Evolutionary conservation across 2,888 invertebrate genomes (phyloP).

Genomic region (Leucozona laternaria): DNA sequence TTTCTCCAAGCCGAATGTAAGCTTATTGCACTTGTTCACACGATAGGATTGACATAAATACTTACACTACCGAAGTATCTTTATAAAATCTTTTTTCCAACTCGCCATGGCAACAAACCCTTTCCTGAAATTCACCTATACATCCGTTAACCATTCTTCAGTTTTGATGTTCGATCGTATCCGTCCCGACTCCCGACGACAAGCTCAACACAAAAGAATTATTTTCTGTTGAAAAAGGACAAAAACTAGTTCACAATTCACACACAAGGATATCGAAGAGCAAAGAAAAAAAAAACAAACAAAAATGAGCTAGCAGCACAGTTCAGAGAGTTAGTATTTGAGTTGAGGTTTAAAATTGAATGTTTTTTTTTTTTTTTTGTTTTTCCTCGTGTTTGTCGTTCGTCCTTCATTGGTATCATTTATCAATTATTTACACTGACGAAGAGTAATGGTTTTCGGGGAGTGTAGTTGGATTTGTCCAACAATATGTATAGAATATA

Average conservation of each 20-base stretch:
- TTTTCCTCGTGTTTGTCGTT: slow-evolving; percentile 39
- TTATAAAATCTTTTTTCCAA: background rate
- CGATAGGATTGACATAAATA: no score
- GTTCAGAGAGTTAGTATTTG: slow-evolving; percentile 15
- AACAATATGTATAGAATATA: slow-evolving; percentile 71
- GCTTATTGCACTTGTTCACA: no score
- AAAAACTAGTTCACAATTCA: slow-evolving; percentile 28
- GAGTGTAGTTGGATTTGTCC: slow-evolving; percentile 63
- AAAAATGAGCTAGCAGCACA: slow-evolving; percentile 12
- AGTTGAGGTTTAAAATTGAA: slow-evolving; percentile 55
- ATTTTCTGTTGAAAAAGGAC: slow-evolving; percentile 7
- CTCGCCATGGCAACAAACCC: background rate
- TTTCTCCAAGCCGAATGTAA: no score
- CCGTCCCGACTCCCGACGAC: no score
- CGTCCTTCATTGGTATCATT: slow-evolving; percentile 74
- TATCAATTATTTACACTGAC: slow-evolving; percentile 75
- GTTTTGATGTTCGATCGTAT: slow-evolving; percentile 13
- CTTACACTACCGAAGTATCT: no score
- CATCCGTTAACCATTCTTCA: slow-evolving; percentile 21
- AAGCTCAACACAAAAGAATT: slow-evolving; percentile 21
- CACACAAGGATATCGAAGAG: slow-evolving; percentile 20
- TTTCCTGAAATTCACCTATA: slow-evolving; percentile 7
- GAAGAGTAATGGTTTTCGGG: slow-evolving; percentile 70
- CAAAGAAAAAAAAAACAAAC: background rate
- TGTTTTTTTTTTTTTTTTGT: slow-evolving; percentile 31